These are phyloP conservation scores for Harlomillsia oculata DNA, from an alignment of 1,140 invertebrate species.

Conservation along the genomic window DNA sequence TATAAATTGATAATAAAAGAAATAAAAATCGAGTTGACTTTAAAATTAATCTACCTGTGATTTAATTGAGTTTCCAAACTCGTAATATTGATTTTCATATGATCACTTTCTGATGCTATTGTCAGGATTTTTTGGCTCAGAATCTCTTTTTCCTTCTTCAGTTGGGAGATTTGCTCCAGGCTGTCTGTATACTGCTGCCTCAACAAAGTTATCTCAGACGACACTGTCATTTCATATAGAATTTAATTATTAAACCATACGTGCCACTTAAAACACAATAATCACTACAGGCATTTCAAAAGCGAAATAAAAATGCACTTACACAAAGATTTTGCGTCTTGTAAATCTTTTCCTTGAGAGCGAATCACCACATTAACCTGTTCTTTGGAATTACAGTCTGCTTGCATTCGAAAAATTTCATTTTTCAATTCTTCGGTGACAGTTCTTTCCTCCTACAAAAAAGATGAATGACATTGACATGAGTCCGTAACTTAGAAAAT, in stretches of 20 bases:
- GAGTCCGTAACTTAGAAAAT: background rate
- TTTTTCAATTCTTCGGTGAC: constrained; percentile 20
- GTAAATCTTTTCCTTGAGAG: constrained; percentile 17
- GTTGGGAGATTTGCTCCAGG: constrained; percentile 27
- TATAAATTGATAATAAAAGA: constrained; percentile 13
- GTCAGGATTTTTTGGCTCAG: constrained; percentile 37
- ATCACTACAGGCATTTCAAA: background rate
- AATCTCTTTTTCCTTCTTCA: constrained; percentile 38
- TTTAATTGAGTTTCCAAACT: constrained; percentile 40
- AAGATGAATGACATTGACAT: background rate
- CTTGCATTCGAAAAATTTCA: constrained; percentile 23
- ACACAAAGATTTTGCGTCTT: constrained; percentile 17
- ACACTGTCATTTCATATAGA: constrained; percentile 15
- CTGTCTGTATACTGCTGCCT: constrained; percentile 25
- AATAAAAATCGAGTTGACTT: constrained; percentile 7
- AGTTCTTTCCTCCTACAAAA: constrained; percentile 23
- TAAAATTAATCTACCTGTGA: constrained; percentile 39
- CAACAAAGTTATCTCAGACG: constrained; percentile 17
- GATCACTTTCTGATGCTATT: constrained; percentile 39
- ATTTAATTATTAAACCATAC: background rate
- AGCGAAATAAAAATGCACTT: background rate
- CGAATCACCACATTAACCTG: background rate
- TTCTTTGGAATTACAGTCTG: constrained; percentile 15
- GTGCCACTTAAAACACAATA: background rate
- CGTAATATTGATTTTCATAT: constrained; percentile 38